These are phyloP conservation scores for Colletes collaris DNA, from an alignment of 2,888 invertebrate genomes.

Conservation along the genomic window DNA sequence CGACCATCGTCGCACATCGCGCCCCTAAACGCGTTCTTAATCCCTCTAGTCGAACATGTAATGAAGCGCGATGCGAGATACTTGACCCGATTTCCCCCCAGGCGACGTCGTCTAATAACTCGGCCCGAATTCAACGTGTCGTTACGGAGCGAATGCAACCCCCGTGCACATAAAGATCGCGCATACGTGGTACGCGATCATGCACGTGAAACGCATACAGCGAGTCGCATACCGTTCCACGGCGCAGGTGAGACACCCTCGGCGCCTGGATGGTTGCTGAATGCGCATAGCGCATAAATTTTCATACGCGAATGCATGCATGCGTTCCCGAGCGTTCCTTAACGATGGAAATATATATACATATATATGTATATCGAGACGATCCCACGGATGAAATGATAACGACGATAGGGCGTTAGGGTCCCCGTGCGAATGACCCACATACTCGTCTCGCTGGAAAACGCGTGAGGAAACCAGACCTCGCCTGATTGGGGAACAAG, in stretches of 20 bases:
- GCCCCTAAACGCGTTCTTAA: constrained; percentile 52
- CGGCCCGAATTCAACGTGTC: constrained; percentile 51
- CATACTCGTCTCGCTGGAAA: constrained; percentile 9
- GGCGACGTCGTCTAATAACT: constrained; percentile 53
- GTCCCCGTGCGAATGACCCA: constrained; percentile 5
- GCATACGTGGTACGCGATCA: constrained; percentile 6
- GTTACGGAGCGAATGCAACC: constrained; percentile 38
- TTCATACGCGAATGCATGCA: constrained; percentile 33
- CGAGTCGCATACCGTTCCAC: constrained; percentile 15
- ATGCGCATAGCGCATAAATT: constrained; percentile 57
- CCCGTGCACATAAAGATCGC: constrained; percentile 27
- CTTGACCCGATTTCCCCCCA: constrained; percentile 71
- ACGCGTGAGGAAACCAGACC: constrained; percentile 6
- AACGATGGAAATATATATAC: constrained; percentile 51
- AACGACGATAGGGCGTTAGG: constrained; percentile 1
- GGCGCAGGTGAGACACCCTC: constrained; percentile 32
- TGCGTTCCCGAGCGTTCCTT: constrained; percentile 42
- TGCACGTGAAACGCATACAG: not conserved
- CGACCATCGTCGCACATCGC: constrained; percentile 39
- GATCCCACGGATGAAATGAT: constrained; percentile 37
- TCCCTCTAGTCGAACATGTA: constrained; percentile 52
- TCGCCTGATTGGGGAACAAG: not conserved
- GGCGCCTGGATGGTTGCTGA: constrained; percentile 21
- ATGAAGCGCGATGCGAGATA: constrained; percentile 62
- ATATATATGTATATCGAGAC: constrained; percentile 2